Base-by-base conservation (phyloP, 2,113 vertebrate species). In the Sceloporus tristichus region DNA sequence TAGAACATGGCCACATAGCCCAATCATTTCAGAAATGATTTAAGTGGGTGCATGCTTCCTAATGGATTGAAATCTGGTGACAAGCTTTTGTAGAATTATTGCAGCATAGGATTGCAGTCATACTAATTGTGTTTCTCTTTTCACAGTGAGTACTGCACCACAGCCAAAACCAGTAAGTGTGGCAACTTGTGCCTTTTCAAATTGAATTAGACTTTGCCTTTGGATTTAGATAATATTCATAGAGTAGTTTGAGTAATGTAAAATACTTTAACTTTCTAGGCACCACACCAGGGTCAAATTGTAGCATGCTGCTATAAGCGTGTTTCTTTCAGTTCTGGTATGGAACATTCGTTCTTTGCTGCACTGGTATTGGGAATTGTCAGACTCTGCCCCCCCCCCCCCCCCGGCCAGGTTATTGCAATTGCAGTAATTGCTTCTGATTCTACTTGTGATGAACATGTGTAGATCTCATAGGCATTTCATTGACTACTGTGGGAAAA, bases 111-210 rank as follows among this genome's bases (percentile, higher is more conserved):
- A 70, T 3, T 84, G 0, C 7, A 66, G 16, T 11, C 13, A 7
- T 73, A 25, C 56, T 94, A 40, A 96, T 79, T 88, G 62, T 70
- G 9, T 6, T 90, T 90, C 65, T 95, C 23, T 92, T 95, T 96
- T 96, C 92, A 70, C 97, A 99, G 99, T 99, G 95, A 99, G 99
- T 93, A 99, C 99, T 91, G 99, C 99, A 48, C 98, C 99, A 10
- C 97, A 97, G 81, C 98, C 98, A 80, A 99, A 99, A 97, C 97
- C 97, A 93, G 98, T 99, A 96, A 98, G 98, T 98, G 82, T 89
- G 42, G 90, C 29, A 82, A n/a, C 38, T 91, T 76, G 0, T 76
- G 6, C 29, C 21, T 56, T 11, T 56, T 85, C 76, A 6, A 80
- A 29, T 18, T 73, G 4, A 16, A 34, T 81, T 19, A 29, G 66